Evolutionary conservation across 64 coral and sea anemone species (phyloP), one percentile per base, ranked within the genome.

Genomic region (Montipora efflorescens): DNA sequence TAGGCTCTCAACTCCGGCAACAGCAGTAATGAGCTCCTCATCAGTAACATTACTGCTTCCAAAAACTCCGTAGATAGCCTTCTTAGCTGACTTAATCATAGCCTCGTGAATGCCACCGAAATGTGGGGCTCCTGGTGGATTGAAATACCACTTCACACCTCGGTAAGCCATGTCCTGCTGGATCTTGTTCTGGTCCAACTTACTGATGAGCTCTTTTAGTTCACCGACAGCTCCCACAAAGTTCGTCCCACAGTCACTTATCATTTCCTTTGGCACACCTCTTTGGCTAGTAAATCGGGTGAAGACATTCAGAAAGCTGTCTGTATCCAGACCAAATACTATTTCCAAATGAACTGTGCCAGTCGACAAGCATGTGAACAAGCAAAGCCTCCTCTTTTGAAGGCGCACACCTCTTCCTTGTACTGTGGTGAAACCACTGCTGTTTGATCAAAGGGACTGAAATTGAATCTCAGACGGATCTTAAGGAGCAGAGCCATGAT

Each of bases 251-350:
- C 73, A 45, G 52, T 95, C 88, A 36, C 88, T 95, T 0, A 95
- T 67, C 66, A 95, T 70, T 51, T 95, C 93, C 19, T 77, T 84
- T 1, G 80, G 93, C 15, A 90, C 87, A 9, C 93, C 88, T 87
- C 88, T 13, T 16, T 88, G n/a, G 52, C 81, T 95, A 7, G 85
- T 87, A 19, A 95, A 95, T 2, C 82, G 89, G 1, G 76, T 82
- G 19, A 95, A 95, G 15, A 83, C 89, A 66, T 92, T 95, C 5
- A 92, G 61, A 92, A 91, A 95, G 5, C 66, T 88, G 53, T 92
- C 94, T 19, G 94, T 92, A 14, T 80, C 70, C 23, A 92, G 67
- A 7, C 66, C 85, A 61, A 73, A 73, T 3, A 20, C 15, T 25
- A 73, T 8, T 25, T 73, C 69, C 13, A 76, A 76, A 46, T 76